Conservation (phyloP, 2,113 vertebrate species). For the Heterocephalus glaber region DNA sequence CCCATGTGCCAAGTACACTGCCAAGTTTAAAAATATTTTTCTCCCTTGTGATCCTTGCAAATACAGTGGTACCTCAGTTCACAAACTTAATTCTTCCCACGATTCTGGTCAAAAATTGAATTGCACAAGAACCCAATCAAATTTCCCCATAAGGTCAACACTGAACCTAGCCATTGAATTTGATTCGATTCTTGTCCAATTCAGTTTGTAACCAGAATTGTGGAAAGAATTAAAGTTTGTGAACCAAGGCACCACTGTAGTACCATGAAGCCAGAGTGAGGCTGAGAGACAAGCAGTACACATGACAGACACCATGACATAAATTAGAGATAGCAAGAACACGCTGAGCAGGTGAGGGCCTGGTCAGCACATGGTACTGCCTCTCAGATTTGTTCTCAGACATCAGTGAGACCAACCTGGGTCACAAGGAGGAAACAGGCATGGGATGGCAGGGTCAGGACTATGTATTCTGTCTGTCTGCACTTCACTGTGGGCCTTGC, state of each 20-base stretch:
- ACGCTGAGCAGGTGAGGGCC: neutral
- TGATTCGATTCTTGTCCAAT: no score
- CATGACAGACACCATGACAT: neutral
- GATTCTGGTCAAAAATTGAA: no score
- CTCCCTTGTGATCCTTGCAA: neutral
- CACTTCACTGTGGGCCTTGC: accelerated
- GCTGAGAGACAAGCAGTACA: neutral
- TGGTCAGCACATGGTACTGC: neutral
- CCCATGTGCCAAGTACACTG: neutral
- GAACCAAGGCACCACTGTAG: neutral
- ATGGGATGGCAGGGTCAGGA: no score
- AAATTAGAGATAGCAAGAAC: neutral
- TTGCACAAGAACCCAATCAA: no score
- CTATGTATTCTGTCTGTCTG: accelerated
- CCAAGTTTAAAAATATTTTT: neutral
- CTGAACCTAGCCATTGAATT: no score
- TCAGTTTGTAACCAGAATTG: no score
- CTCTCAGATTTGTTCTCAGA: neutral
- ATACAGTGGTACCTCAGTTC: neutral
- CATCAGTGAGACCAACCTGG: neutral
- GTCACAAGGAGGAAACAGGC: neutral
- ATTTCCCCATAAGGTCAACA: no score
- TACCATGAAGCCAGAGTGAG: neutral
- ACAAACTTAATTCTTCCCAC: no score
- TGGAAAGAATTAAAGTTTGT: neutral